Conservation (phyloP, 1,140 invertebrate species). For the Camponotus pennsylvanicus region DNA sequence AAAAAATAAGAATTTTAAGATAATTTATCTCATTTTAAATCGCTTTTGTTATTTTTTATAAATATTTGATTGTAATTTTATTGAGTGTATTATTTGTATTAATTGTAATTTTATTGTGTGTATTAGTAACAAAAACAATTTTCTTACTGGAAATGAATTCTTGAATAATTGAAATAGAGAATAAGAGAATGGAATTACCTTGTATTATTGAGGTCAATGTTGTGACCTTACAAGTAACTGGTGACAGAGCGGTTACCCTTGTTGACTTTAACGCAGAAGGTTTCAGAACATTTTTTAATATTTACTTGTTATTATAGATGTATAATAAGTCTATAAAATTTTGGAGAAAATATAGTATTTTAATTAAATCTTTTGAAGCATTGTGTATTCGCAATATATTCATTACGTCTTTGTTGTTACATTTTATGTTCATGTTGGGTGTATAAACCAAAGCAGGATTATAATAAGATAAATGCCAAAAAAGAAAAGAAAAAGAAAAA, state of each 20-base stretch:
- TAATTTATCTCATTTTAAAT: not conserved
- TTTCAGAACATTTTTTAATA: constrained; percentile 57
- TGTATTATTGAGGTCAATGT: constrained; percentile 82
- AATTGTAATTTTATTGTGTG: not conserved
- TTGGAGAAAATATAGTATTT: not conserved
- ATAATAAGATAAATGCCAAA: not conserved
- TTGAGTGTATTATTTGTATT: too few species aligned
- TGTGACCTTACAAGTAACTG: constrained; percentile 75
- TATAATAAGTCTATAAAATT: not conserved
- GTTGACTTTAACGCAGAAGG: constrained; percentile 43
- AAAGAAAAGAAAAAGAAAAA: not conserved
- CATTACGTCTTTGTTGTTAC: not conserved
- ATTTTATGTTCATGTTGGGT: not conserved
- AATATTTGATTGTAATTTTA: not conserved
- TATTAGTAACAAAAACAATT: not conserved
- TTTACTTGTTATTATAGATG: not conserved
- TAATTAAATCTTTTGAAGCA: not conserved
- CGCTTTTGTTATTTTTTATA: not conserved
- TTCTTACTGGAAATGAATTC: not conserved
- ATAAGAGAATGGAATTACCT: constrained; percentile 68
- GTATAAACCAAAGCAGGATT: not conserved
- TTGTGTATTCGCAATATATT: not conserved
- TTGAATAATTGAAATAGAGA: not conserved
- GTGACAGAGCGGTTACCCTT: constrained; percentile 80
- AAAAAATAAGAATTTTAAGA: too few species aligned